These are phyloP conservation scores for Hephaestus fuliginosus DNA, from an alignment of 2,797 vertebrate genomes.

Conservation along the genomic window DNA sequence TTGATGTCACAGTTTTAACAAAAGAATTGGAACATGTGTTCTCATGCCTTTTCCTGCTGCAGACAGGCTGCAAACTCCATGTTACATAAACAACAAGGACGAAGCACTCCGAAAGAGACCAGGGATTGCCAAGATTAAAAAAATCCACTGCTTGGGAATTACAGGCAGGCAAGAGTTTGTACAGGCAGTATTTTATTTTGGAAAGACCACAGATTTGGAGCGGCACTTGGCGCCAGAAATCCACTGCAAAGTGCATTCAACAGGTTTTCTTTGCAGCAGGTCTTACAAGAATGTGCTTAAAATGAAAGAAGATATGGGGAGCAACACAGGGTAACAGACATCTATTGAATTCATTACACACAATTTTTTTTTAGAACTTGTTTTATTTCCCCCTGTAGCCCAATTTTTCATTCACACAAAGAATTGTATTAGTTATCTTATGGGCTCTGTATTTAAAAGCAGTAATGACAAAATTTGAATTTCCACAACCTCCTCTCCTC, in stretches of 20 bases:
- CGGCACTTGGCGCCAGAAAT: background rate
- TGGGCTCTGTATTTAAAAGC: constrained; percentile 10
- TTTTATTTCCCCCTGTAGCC: constrained; percentile 14
- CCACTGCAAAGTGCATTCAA: constrained; percentile 19
- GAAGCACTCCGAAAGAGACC: background rate
- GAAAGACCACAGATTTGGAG: constrained; percentile 25
- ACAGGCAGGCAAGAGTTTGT: background rate
- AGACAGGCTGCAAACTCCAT: background rate
- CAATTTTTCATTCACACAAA: background rate
- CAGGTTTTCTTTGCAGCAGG: constrained; percentile 19
- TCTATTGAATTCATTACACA: background rate
- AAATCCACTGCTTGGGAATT: constrained; percentile 6
- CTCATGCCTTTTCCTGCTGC: background rate
- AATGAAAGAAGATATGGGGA: constrained; percentile 26
- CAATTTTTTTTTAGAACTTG: constrained; percentile 20
- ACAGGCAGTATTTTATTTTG: constrained; percentile 37
- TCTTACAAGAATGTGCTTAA: constrained; percentile 17
- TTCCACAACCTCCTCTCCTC: constrained; percentile 17
- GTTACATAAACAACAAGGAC: constrained; percentile 9
- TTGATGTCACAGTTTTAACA: background rate
- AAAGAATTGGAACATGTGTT: background rate
- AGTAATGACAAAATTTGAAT: constrained; percentile 19
- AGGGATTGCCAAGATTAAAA: background rate
- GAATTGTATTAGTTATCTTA: constrained; percentile 10
- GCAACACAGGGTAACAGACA: background rate